Evolutionary conservation across 2,797 vertebrate genomes (phyloP).

Genomic region (Falco peregrinus): DNA sequence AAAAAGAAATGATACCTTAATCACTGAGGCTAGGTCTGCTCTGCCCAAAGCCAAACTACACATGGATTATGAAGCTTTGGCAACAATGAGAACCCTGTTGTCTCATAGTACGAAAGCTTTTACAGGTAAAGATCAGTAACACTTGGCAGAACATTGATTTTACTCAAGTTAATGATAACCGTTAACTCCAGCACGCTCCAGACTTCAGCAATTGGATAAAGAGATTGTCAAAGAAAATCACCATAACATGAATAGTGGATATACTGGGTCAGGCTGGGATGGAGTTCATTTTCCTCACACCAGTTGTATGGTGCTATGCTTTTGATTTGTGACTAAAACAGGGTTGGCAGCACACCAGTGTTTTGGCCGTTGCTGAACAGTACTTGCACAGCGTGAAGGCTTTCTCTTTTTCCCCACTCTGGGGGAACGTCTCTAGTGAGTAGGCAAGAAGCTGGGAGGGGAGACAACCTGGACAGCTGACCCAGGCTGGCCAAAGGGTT

Average conservation of each 20-base stretch:
- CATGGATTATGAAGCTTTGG: not conserved
- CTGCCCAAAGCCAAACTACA: not conserved
- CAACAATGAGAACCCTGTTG: not conserved
- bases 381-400: not conserved
- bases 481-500: too few species aligned
- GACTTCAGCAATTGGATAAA: not conserved
- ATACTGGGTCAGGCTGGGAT: not conserved
- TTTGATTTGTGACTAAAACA: not conserved
- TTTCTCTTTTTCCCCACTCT: too few species aligned
- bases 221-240: not conserved
- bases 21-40: not conserved
- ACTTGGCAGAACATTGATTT: not conserved
- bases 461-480: too few species aligned
- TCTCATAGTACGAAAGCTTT: not conserved
- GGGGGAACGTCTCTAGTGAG: too few species aligned
- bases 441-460: too few species aligned
- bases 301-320: not conserved
- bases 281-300: not conserved
- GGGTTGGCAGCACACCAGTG: not conserved
- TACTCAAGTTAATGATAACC: not conserved
- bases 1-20: not conserved
- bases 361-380: not conserved
- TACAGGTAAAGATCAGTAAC: not conserved
- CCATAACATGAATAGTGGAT: not conserved
- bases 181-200: not conserved